Evolutionary conservation across 2,888 invertebrate species (phyloP), one percentile per base, ranked within the genome.

Genomic region (Leptopilina myrica): DNA sequence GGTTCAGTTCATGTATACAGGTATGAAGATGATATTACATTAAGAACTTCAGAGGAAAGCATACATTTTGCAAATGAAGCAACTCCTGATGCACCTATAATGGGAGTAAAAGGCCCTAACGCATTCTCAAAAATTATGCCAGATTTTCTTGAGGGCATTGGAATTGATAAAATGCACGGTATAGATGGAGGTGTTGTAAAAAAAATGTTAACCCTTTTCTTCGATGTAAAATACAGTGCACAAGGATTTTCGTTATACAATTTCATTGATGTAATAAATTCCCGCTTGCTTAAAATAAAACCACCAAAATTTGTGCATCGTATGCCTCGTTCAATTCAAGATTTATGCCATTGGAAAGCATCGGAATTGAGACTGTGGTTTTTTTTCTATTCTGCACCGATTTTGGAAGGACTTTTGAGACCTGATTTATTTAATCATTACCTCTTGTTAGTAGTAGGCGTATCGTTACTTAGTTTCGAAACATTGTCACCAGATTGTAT

Each of bases 281-380:
- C 11, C 59, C 9, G 77, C 59, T 78, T 84, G 15, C 67, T 62
- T 12, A 43, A 46, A 40, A 83, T 84, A 9, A 83, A 81, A 66
- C 80, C 81, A 33, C 82, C 82, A 62, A 82, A 82, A 80, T 83
- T 81, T 49, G 65, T 83, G 1, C 83, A 84, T 75, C 76, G 83
- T 11, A 77, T 85, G 79, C 83, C 83, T 5, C 77, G 80, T 3
- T 66, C 62, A 26, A 59, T 82, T 7, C 20, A 64, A n/a, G 80
- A 85, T 76, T 76, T 85, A 64, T 5, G 79, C 11, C 82, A 82
- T 77, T 85, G 81, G 85, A 83, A 85, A 78, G 83, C 83, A 15
- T 83, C 81, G 1, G 84, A 85, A 79, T 76, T 84, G 8, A 81
- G 81, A 76, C 66, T 64, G 15, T 84, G 79, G 77, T 79, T 83